A percentile compares a stretch with the other conserved stretches of the same genome.
These are phyloP conservation scores for Urocolius indicus DNA, from an alignment of 2,113 vertebrate genomes.

Conservation along the genomic window DNA sequence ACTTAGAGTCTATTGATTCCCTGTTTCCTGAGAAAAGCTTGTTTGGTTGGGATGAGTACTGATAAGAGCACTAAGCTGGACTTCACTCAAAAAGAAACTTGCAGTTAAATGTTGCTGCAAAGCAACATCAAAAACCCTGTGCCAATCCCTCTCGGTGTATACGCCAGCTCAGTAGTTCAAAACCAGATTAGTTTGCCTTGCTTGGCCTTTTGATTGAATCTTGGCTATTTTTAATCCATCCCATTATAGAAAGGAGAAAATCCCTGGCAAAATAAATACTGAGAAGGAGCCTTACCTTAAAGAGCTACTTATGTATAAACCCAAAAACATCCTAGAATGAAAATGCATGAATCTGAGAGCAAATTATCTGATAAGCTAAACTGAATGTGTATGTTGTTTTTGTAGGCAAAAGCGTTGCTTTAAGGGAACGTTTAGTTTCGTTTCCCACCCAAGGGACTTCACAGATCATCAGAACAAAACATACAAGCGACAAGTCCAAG, in stretches of 20 bases:
- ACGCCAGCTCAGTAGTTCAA: not conserved
- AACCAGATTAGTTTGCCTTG: not conserved
- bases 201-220: not conserved
- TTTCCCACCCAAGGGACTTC: conserved; percentile 15
- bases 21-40: not conserved
- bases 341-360: not conserved
- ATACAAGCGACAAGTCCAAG: not conserved
- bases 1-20: not conserved
- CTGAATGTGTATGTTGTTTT: not conserved
- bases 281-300: not conserved
- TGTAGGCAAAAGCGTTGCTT: not conserved
- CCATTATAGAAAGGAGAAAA: not conserved
- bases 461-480: not conserved
- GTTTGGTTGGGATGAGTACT: not conserved
- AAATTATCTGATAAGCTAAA: not conserved
- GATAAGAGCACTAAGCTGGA: not conserved
- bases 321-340: not conserved
- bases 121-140: not conserved
- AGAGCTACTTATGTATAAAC: not conserved
- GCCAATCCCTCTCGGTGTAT: not conserved
- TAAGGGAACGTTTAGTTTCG: not conserved
- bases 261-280: not conserved
- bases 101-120: not conserved
- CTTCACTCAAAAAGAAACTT: not conserved
- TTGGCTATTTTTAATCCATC: conserved; percentile 22